Percentiles rank a stretch among this genome's conserved stretches.
Conservation (phyloP, 2,797 vertebrate genomes). For the Acanthurus lineatus region DNA sequence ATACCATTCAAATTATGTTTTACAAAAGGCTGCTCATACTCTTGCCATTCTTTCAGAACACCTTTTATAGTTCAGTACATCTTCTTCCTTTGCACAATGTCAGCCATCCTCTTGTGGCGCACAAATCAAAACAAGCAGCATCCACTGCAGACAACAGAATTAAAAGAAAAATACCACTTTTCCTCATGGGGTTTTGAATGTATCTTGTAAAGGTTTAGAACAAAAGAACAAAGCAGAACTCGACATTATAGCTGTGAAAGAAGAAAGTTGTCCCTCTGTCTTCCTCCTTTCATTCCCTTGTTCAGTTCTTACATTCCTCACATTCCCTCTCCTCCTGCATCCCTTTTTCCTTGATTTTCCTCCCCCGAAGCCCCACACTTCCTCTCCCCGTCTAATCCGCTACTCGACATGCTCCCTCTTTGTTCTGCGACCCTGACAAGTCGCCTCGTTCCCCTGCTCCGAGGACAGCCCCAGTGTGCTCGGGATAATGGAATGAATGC, state of each 20-base stretch:
- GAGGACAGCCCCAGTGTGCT: constrained; percentile 73
- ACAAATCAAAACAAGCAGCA: constrained; percentile 37
- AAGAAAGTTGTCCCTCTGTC: constrained; percentile 22
- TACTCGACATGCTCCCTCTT: constrained; percentile 79
- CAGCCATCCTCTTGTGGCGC: constrained; percentile 25
- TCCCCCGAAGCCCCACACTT: constrained; percentile 50
- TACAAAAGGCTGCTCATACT: neutral
- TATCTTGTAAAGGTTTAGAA: constrained; percentile 26
- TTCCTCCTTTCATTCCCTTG: constrained; percentile 20
- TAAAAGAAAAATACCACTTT: constrained; percentile 28
- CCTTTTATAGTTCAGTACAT: constrained; percentile 25
- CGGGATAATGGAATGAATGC: constrained; percentile 82
- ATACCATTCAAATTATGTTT: neutral
- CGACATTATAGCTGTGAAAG: constrained; percentile 24
- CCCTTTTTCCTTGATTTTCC: constrained; percentile 42
- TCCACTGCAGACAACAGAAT: constrained; percentile 21
- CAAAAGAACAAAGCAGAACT: constrained; percentile 22
- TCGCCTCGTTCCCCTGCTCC: constrained; percentile 73
- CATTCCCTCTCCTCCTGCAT: constrained; percentile 47
- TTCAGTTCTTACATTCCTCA: constrained; percentile 26
- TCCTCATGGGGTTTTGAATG: constrained; percentile 7
- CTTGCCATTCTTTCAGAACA: neutral
- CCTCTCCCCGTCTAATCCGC: constrained; percentile 74
- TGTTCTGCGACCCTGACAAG: constrained; percentile 81
- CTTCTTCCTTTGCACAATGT: constrained; percentile 35